Evolutionary conservation across 2,888 invertebrate species (phyloP).

Genomic region (Eubasilissa splendida): DNA sequence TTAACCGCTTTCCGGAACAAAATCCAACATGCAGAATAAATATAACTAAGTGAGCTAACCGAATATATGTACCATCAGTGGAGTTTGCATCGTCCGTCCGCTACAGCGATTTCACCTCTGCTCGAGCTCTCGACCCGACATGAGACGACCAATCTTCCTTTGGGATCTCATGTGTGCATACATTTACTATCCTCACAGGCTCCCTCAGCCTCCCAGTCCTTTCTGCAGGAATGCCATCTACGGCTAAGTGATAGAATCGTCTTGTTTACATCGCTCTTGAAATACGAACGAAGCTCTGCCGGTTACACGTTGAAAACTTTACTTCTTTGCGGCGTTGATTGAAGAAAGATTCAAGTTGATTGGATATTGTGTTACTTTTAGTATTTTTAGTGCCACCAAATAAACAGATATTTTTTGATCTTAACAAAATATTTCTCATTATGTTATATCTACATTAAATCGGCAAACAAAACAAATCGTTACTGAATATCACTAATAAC

Average conservation of each 20-base stretch:
- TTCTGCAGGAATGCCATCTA: neutral
- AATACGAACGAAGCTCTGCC: conserved; percentile 6
- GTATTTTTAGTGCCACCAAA: no score
- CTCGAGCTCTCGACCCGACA: neutral
- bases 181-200: neutral
- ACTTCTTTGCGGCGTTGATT: neutral
- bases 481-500: no score
- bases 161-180: conserved; percentile 26
- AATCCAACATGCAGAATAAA: no score
- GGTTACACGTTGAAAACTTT: neutral
- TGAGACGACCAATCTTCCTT: conserved; percentile 16
- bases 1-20: no score
- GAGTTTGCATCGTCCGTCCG: conserved; percentile 18
- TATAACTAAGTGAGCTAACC: no score
- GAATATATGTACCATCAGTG: neutral
- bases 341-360: no score
- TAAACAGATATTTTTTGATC: no score
- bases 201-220: neutral
- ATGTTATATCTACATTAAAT: no score
- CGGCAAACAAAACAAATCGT: no score
- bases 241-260: neutral
- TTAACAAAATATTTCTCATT: no score
- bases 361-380: no score
- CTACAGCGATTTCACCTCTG: conserved; percentile 17
- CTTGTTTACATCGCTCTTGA: conserved; percentile 4